These are phyloP conservation scores for Plagodis pulveraria DNA, from an alignment of 2,888 invertebrate genomes.

Conservation along the genomic window DNA sequence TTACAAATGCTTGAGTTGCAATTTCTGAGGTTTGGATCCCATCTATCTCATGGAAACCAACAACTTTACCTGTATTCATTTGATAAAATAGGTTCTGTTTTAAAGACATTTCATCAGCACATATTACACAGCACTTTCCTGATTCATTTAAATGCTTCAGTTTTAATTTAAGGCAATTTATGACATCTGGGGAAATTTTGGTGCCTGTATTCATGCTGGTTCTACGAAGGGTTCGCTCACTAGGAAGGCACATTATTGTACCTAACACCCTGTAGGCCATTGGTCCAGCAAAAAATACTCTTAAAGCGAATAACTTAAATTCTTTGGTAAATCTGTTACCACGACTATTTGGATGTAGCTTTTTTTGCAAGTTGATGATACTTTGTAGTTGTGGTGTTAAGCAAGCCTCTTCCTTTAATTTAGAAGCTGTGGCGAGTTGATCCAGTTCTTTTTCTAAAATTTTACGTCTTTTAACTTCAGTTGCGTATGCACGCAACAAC, in stretches of 20 bases:
- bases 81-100: constrained; percentile 12
- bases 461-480: too few species aligned
- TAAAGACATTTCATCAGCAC: constrained; percentile 4
- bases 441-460: too few species aligned
- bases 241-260: neutral
- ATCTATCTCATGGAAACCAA: constrained; percentile 13
- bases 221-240: neutral
- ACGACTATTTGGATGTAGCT: neutral
- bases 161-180: neutral
- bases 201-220: neutral
- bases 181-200: neutral
- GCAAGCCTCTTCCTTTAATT: too few species aligned
- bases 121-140: constrained; percentile 8
- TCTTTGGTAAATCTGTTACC: neutral
- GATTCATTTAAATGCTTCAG: neutral
- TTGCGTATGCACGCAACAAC: too few species aligned
- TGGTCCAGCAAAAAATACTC: constrained; percentile 2
- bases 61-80: constrained; percentile 10
- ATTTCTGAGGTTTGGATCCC: neutral
- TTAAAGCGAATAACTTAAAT: constrained; percentile 1
- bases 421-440: too few species aligned
- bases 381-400: neutral
- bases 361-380: neutral
- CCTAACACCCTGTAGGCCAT: constrained; percentile 4
- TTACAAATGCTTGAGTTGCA: constrained; percentile 11